Conservation (phyloP, 2,113 vertebrate genomes). For the Campylomormyrus numenius region DNA sequence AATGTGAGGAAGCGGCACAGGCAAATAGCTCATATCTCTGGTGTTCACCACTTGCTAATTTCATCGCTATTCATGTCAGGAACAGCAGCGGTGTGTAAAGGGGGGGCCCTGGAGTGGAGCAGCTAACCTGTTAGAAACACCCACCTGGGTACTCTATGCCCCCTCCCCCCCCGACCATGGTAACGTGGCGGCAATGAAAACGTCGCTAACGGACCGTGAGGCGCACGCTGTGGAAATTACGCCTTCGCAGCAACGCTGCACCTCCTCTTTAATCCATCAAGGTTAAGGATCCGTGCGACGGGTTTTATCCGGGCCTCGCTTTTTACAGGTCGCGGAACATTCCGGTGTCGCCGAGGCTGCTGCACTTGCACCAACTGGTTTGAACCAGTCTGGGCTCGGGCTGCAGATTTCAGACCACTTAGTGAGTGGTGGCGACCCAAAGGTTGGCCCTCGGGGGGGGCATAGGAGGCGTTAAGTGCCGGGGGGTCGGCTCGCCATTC, state of each 20-base stretch:
- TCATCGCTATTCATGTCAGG: neutral
- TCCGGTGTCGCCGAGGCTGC: neutral
- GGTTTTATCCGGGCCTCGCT: neutral
- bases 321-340: neutral
- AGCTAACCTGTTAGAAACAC: neutral
- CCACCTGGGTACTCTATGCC: neutral
- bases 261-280: neutral
- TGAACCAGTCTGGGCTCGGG: neutral
- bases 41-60: neutral
- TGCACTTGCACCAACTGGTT: neutral
- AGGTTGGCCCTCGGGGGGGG: conserved; percentile 40
- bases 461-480: conserved; percentile 44
- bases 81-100: neutral
- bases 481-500: conserved; percentile 40
- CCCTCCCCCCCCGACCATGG: neutral
- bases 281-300: neutral
- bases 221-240: neutral
- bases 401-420: conserved; percentile 15
- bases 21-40: neutral
- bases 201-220: neutral
- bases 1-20: neutral
- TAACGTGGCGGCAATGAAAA: neutral
- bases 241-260: neutral
- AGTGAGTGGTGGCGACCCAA: conserved; percentile 34
- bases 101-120: neutral